Evolutionary conservation across 2,113 vertebrate species (phyloP).

Genomic region (Solenodon paradoxus): DNA sequence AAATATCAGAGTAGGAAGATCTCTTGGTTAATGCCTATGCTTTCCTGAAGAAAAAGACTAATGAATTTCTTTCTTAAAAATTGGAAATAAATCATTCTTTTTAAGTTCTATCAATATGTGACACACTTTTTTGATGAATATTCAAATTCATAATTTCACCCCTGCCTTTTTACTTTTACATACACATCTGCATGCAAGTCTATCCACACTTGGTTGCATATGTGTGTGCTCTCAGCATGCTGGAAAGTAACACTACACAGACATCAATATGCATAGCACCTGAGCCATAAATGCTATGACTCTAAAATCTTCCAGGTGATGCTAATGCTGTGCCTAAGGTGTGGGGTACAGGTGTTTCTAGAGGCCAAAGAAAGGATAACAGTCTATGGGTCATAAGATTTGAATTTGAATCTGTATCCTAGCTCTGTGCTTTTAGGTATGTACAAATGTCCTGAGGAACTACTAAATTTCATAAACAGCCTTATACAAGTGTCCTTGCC

Average conservation of each 20-base stretch:
- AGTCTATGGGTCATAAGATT: too few relatives aligned
- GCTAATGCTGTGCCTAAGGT: not conserved
- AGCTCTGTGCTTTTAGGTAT: not conserved
- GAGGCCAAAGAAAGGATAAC: not conserved
- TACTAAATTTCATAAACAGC: not conserved
- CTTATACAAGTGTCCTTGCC: not conserved
- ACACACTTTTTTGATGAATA: not conserved
- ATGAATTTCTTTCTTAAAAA: not conserved
- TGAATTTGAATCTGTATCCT: not conserved
- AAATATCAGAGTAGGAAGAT: not conserved
- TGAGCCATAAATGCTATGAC: not conserved
- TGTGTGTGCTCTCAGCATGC: not conserved
- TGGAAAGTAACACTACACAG: not conserved
- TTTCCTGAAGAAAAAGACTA: not conserved
- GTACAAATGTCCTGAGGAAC: not conserved
- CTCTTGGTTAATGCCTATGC: not conserved
- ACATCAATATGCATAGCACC: not conserved
- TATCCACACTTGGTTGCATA: not conserved
- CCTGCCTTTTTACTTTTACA: not conserved
- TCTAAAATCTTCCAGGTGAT: not conserved
- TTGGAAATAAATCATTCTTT: not conserved
- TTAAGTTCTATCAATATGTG: not conserved
- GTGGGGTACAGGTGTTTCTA: not conserved
- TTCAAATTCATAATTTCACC: not conserved
- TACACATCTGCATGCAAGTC: not conserved